phyloP scores from a whole-genome alignment of 2,113 vertebrate genomes.

The Ictalurus furcatus region DNA sequence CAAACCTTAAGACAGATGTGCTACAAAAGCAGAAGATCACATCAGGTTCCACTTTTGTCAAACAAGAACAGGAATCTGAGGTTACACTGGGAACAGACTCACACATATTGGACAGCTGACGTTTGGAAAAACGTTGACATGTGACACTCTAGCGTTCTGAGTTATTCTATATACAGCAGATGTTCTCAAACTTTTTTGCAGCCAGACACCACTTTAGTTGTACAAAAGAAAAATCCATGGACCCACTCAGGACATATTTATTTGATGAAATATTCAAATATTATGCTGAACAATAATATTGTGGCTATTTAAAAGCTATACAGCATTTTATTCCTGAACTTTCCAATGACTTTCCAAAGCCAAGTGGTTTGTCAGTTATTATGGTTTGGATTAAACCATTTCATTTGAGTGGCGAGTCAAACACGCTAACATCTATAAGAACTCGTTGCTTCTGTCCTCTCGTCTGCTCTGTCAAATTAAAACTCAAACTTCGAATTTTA shows the following conservation, averaged over 20 bases:
- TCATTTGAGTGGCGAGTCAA: neutral
- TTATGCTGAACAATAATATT: neutral
- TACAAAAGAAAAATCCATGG: neutral
- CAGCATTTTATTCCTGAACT: neutral
- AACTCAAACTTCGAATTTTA: no score
- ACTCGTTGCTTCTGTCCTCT: no score
- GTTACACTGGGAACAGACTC: neutral
- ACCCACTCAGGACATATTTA: neutral
- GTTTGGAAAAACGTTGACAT: no score
- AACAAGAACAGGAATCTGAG: neutral
- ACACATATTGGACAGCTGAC: neutral
- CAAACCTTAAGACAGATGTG: neutral
- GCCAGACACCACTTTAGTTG: neutral
- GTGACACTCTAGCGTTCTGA: no score
- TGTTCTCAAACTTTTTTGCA: no score
- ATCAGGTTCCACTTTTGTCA: neutral
- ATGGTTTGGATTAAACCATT: neutral
- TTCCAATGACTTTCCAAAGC: neutral
- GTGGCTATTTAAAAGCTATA: neutral
- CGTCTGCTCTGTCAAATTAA: no score
- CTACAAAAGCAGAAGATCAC: neutral
- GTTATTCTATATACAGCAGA: no score
- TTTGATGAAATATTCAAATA: neutral
- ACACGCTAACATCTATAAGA: neutral
- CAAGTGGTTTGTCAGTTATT: neutral